Evolutionary conservation across 2,888 invertebrate species (phyloP), one percentile per base, ranked within the genome.

Genomic region (Calameuta filiformis): DNA sequence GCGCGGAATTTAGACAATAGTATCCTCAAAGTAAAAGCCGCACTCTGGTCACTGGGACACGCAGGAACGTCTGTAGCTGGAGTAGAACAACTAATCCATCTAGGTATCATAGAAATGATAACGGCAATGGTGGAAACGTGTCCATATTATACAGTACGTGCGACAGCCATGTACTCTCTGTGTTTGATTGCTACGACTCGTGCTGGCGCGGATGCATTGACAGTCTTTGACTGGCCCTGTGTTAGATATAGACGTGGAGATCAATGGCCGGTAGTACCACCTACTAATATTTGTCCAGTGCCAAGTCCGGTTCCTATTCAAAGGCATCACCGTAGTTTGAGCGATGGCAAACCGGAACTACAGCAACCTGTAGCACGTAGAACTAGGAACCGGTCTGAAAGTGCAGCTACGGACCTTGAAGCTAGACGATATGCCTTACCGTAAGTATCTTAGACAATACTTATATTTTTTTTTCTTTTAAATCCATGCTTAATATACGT

Each of bases 41-140:
- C 98, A 0, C 92, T 99, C 0, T 99, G 99, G 98, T 96, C 97
- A 1, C 90, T 96, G 75, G 97, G 97, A 30, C 97, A 98, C 91
- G 94, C 97, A 15, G 96, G 95, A 3, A 95, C 96, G 0, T 96
- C 97, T 11, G 92, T 94, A 0, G 94, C 94, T 83, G 98, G 98
- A 4, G 93, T 97, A 12, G 94, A 95, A 75, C 94, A 96, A 85
- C 92, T 98, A 40, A 94, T 94, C 87, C 93, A 93, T 68, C 92
- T 94, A 73, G 92, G 92, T 75, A 89, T 94, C n/a, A 88, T 94
- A 73, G 92, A 92, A 79, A 79, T 89, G 79, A 85, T 91, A 40
- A 85, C 88, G 92, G 97, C 81, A 91, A 94, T 98, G 82, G 97
- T 97, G 0, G 96, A 96, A 89, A 94, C 94, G 84, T 95, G 96